phyloP scores from a whole-genome alignment of 2,888 invertebrate species.

The Pseudoips prasinana region DNA sequence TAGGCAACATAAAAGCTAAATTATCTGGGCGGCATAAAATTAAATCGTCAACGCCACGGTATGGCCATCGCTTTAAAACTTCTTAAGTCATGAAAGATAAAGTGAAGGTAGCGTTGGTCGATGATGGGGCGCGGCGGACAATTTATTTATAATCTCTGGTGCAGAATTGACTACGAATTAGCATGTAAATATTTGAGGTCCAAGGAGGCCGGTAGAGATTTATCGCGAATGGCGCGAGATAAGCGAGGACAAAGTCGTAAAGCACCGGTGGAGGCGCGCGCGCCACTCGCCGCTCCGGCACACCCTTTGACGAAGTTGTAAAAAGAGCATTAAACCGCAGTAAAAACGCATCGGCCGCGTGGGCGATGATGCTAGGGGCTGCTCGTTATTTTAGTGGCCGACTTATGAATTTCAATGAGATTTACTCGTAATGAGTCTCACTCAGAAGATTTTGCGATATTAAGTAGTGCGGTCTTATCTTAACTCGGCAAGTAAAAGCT shows the following conservation, averaged over 20 bases:
- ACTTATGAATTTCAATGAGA: slow-evolving; percentile 81
- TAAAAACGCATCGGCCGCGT: slow-evolving; percentile 77
- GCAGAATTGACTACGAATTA: slow-evolving; percentile 79
- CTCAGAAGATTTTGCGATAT: slow-evolving; percentile 43
- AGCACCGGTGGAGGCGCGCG: slow-evolving; percentile 52
- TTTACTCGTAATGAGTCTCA: slow-evolving; percentile 54
- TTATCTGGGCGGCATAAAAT: slow-evolving; percentile 68
- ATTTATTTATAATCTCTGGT: slow-evolving; percentile 80
- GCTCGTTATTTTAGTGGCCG: slow-evolving; percentile 69
- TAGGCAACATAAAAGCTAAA: slow-evolving; percentile 60
- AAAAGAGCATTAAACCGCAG: slow-evolving; percentile 80
- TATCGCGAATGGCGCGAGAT: slow-evolving; percentile 73
- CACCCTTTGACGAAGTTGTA: slow-evolving; percentile 80
- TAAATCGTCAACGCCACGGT: slow-evolving; percentile 59
- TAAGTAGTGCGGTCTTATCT: slow-evolving; percentile 45
- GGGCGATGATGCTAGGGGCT: slow-evolving; percentile 46
- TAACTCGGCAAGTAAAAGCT: slow-evolving; percentile 10
- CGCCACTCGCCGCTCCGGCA: slow-evolving; percentile 42
- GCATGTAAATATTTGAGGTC: slow-evolving; percentile 82
- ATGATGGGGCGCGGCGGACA: slow-evolving; percentile 66
- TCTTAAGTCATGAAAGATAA: slow-evolving; percentile 74
- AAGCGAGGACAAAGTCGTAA: slow-evolving; percentile 75
- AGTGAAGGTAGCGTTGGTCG: slow-evolving; percentile 53
- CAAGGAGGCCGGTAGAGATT: slow-evolving; percentile 75
- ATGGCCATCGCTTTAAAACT: slow-evolving; percentile 65